Conservation (phyloP, 2,113 vertebrate species). For the Otus sunia region DNA sequence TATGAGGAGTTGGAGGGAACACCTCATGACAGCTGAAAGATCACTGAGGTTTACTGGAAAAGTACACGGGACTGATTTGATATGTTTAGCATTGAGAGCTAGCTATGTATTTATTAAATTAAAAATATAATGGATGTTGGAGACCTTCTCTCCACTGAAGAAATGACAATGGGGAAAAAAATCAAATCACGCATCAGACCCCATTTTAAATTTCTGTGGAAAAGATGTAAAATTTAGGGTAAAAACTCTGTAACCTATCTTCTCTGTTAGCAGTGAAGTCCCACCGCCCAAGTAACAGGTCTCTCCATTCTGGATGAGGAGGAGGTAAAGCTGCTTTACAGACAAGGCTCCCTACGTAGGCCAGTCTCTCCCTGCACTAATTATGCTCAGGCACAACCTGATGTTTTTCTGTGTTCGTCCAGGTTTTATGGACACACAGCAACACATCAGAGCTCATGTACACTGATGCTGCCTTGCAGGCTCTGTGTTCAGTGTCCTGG, state of each 20-base stretch:
- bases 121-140: not conserved
- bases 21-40: not conserved
- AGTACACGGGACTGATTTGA: not conserved
- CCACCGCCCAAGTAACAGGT: not conserved
- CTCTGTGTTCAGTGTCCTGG: not conserved
- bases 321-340: not conserved
- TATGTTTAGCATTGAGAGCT: not conserved
- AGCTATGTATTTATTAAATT: not conserved
- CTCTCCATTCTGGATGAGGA: not conserved
- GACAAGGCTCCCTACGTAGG: not conserved
- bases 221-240: not conserved
- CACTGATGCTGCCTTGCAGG: not conserved
- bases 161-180: not conserved
- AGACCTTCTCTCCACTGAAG: not conserved
- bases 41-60: not conserved
- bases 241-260: not conserved
- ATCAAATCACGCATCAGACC: not conserved
- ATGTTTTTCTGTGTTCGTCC: not conserved
- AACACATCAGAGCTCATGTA: not conserved
- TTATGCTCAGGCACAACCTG: not conserved
- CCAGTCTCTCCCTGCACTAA: not conserved
- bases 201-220: not conserved
- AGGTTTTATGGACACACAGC: not conserved
- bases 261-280: not conserved
- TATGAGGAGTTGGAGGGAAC: not conserved